Conservation (phyloP, 2,888 invertebrate species). For the Eumerus sabulonum region DNA sequence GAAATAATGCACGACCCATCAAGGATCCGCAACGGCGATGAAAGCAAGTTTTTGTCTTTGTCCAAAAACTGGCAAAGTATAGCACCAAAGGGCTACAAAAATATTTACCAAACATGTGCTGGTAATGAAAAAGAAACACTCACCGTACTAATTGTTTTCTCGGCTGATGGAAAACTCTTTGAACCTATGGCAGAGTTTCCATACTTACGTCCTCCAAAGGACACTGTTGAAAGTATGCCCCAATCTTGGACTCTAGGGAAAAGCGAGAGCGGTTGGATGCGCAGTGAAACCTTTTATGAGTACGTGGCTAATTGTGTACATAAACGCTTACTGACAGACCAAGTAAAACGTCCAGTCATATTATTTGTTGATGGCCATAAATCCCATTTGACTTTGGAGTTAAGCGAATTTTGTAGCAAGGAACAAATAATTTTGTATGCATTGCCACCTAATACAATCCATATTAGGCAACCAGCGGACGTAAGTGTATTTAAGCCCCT, state of each 20-base stretch:
- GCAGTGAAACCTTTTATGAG: conserved; percentile 31
- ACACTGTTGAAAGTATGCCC: conserved; percentile 29
- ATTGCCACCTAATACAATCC: conserved; percentile 35
- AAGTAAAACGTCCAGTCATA: conserved; percentile 29
- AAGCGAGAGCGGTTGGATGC: conserved; percentile 32
- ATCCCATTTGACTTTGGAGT: conserved; percentile 34
- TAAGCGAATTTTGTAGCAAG: conserved; percentile 35
- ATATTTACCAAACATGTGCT: conserved; percentile 32
- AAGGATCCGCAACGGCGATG: conserved; percentile 26
- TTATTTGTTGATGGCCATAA: conserved; percentile 43
- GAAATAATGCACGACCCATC: conserved; percentile 24
- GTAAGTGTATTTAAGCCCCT: conserved; percentile 39
- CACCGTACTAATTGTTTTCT: conserved; percentile 47
- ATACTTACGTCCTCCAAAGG: conserved; percentile 42
- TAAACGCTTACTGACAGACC: conserved; percentile 7
- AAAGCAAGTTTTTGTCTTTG: conserved; percentile 23
- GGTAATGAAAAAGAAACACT: conserved; percentile 45
- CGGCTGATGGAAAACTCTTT: conserved; percentile 36
- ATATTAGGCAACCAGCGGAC: conserved; percentile 44
- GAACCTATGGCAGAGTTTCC: conserved; percentile 50
- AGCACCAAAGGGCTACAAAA: conserved; percentile 50
- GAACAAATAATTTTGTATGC: conserved; percentile 29
- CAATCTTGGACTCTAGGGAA: conserved; percentile 20
- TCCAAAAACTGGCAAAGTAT: conserved; percentile 48
- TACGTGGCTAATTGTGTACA: conserved; percentile 31